These are phyloP conservation scores for Suricata suricatta DNA, from an alignment of 2,113 vertebrate species.

Conservation along the genomic window DNA sequence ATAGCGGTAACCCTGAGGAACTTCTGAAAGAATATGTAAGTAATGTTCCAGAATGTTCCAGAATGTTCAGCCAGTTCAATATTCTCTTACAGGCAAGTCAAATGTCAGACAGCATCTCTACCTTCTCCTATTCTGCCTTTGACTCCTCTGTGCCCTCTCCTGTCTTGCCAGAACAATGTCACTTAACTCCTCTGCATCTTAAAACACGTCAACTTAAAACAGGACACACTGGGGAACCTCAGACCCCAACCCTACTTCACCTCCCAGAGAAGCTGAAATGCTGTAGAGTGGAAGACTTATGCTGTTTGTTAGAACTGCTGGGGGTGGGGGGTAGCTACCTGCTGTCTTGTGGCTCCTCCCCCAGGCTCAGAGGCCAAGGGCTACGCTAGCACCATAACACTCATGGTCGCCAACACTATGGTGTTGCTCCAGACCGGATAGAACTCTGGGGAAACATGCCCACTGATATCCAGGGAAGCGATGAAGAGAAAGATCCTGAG, in stretches of 20 bases:
- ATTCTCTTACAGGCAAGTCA: background rate
- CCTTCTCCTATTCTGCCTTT: conserved; percentile 34
- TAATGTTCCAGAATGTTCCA: conserved; percentile 52
- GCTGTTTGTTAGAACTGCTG: background rate
- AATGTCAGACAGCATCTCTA: background rate
- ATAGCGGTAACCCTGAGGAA: conserved; percentile 71
- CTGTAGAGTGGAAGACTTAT: background rate
- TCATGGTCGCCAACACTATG: background rate
- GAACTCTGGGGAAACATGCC: conserved; percentile 28
- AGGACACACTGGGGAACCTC: background rate
- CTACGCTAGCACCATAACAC: background rate
- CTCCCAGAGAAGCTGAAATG: background rate
- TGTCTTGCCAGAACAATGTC: background rate
- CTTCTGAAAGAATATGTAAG: conserved; percentile 42
- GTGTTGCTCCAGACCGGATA: background rate
- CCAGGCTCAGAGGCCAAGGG: background rate
- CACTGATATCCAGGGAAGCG: conserved; percentile 8
- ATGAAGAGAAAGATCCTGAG: background rate
- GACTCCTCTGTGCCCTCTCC: background rate
- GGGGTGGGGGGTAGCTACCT: background rate
- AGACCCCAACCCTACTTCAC: background rate
- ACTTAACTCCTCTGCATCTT: background rate
- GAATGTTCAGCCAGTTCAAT: conserved; percentile 10
- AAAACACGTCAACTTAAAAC: conserved; percentile 4
- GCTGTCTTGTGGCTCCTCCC: background rate